phyloP scores from a whole-genome alignment of 2,797 vertebrate genomes.

The Bucorvus abyssinicus region DNA sequence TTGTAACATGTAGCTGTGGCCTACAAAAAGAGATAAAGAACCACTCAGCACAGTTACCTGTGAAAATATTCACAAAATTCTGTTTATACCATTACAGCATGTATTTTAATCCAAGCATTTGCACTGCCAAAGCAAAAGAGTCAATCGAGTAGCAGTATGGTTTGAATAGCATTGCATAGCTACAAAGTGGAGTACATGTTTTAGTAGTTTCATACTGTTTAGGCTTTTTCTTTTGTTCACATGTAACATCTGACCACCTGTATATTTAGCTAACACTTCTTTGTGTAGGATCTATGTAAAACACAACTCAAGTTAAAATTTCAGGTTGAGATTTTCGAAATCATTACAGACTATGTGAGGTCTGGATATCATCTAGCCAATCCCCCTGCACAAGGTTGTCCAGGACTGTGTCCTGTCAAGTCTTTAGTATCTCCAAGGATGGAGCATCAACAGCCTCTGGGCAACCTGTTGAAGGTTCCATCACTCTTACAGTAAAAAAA shows the following conservation, averaged over 20 bases:
- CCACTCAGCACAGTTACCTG: neutral
- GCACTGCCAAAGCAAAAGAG: neutral
- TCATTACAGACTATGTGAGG: neutral
- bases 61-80: neutral
- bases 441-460: neutral
- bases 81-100: neutral
- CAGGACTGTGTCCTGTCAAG: neutral
- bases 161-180: neutral
- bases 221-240: neutral
- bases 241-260: neutral
- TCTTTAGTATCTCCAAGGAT: neutral
- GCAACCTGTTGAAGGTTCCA: neutral
- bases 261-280: neutral
- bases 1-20: neutral
- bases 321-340: neutral
- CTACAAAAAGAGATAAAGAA: neutral
- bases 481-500: neutral
- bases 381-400: neutral
- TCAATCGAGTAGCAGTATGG: neutral
- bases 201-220: neutral
- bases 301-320: neutral
- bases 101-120: neutral
- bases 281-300: neutral
- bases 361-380: neutral
- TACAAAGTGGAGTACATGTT: rapidly evolving